These are phyloP conservation scores for Diadumene lineata DNA, from an alignment of 92 coral and sea anemone species.

Conservation along the genomic window DNA sequence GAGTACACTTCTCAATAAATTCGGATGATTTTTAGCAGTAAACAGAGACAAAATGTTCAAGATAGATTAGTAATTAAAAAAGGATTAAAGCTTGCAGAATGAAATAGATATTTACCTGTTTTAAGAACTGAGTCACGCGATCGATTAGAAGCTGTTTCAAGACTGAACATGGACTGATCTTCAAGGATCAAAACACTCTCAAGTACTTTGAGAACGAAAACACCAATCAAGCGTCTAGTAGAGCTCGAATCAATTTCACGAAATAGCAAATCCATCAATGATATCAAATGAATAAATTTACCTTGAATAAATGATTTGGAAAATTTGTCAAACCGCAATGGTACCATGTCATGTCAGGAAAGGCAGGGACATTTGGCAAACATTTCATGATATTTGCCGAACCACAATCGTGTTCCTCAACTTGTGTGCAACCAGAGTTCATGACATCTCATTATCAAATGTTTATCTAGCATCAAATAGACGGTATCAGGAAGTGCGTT, in stretches of 20 bases:
- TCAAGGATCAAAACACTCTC: not conserved
- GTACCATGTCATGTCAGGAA: not conserved
- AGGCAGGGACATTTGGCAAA: not conserved
- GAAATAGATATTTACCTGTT: no score
- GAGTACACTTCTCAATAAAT: no score
- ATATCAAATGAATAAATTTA: no score
- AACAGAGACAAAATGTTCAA: no score
- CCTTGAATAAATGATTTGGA: no score
- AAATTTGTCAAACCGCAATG: no score
- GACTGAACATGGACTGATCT: not conserved
- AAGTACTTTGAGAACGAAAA: slow-evolving; percentile 1
- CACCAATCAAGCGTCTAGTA: not conserved
- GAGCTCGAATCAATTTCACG: not conserved
- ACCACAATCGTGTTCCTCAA: not conserved
- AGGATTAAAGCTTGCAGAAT: no score
- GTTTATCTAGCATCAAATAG: slow-evolving; percentile 15
- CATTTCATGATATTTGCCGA: not conserved
- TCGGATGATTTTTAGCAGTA: no score
- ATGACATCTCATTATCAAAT: slow-evolving; percentile 17
- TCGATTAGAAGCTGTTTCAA: not conserved
- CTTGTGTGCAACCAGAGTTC: slow-evolving; percentile 3
- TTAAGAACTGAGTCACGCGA: slow-evolving; percentile 17
- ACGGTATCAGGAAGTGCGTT: not conserved
- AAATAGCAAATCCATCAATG: not conserved
- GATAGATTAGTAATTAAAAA: no score